Percentiles rank a stretch among this genome's conserved stretches.
These are phyloP conservation scores for Ursus arctos DNA, from an alignment of 2,113 vertebrate species.

Conservation along the genomic window DNA sequence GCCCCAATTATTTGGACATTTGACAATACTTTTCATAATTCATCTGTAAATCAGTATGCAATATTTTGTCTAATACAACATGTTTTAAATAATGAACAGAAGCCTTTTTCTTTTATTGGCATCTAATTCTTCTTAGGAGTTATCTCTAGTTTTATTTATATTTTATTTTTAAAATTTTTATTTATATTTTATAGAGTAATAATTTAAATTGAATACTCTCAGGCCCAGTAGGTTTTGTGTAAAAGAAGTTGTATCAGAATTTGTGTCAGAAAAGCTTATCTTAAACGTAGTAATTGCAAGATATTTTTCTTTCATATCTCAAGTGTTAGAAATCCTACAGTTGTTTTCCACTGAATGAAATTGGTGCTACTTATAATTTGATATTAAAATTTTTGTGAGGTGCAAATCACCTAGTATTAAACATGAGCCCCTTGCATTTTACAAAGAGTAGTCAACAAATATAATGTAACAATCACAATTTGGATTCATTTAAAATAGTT, in stretches of 20 bases:
- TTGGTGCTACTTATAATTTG: slow-evolving; percentile 72
- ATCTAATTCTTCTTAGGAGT: slow-evolving; percentile 74
- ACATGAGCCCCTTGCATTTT: slow-evolving; percentile 39
- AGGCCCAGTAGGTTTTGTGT: slow-evolving; percentile 49
- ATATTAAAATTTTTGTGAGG: slow-evolving; percentile 63
- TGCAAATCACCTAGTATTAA: slow-evolving; percentile 79
- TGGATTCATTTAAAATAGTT: background rate
- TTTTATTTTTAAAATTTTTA: slow-evolving; percentile 69
- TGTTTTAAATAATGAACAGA: slow-evolving; percentile 43
- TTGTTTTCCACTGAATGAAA: background rate
- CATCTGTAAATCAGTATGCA: background rate
- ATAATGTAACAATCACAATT: slow-evolving; percentile 19
- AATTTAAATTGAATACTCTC: slow-evolving; percentile 65
- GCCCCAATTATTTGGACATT: background rate
- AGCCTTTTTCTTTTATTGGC: background rate
- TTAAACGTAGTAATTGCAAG: slow-evolving; percentile 48
- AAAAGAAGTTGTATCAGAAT: slow-evolving; percentile 74
- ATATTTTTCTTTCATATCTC: slow-evolving; percentile 76
- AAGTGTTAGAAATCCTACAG: slow-evolving; percentile 70
- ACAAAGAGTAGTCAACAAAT: slow-evolving; percentile 58
- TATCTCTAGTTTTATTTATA: slow-evolving; percentile 66
- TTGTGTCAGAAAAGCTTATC: slow-evolving; percentile 47
- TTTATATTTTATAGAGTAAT: slow-evolving; percentile 71
- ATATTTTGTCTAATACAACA: slow-evolving; percentile 18
- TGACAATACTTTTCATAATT: slow-evolving; percentile 12